phyloP scores from a whole-genome alignment of 2,888 invertebrate species.

The Platycheirus albimanus region DNA sequence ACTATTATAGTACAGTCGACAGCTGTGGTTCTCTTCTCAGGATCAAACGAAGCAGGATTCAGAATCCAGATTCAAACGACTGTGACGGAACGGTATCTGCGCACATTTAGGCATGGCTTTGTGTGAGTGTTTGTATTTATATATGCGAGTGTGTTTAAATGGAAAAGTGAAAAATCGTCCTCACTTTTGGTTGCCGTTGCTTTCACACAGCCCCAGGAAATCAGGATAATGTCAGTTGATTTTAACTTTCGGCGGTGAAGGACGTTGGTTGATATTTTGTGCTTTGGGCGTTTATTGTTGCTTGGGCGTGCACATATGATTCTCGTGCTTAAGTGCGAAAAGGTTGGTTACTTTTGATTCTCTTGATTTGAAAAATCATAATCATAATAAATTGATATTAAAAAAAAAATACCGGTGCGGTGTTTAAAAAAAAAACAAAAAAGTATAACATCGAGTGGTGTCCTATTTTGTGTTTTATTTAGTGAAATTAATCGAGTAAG shows the following conservation, averaged over 20 bases:
- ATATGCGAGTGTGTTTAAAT: neutral
- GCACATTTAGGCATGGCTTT: neutral
- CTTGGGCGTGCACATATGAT: conserved; percentile 47
- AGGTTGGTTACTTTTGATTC: conserved; percentile 40
- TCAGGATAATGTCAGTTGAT: conserved; percentile 63
- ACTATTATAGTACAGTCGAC: too few relatives aligned
- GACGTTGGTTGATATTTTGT: conserved; percentile 50
- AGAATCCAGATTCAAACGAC: too few relatives aligned
- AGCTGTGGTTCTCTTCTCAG: too few relatives aligned
- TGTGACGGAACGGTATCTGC: conserved; percentile 6
- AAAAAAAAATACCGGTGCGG: neutral
- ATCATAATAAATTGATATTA: neutral
- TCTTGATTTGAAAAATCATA: neutral
- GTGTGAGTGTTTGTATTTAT: conserved; percentile 7
- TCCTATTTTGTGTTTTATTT: too few relatives aligned
- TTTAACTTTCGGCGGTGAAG: conserved; percentile 65
- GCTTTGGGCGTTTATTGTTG: conserved; percentile 43
- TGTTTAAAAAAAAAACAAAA: too few relatives aligned
- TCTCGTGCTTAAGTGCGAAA: conserved; percentile 41
- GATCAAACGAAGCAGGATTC: too few relatives aligned
- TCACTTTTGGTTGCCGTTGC: conserved; percentile 34
- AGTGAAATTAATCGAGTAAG: too few relatives aligned
- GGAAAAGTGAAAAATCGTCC: neutral
- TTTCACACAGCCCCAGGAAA: conserved; percentile 51
- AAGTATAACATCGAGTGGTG: too few relatives aligned